A percentile compares a stretch with the other conserved stretches of the same genome.
These are phyloP conservation scores for Cryptoblepharus egeriae DNA, from an alignment of 2,797 vertebrate species.

Conservation along the genomic window DNA sequence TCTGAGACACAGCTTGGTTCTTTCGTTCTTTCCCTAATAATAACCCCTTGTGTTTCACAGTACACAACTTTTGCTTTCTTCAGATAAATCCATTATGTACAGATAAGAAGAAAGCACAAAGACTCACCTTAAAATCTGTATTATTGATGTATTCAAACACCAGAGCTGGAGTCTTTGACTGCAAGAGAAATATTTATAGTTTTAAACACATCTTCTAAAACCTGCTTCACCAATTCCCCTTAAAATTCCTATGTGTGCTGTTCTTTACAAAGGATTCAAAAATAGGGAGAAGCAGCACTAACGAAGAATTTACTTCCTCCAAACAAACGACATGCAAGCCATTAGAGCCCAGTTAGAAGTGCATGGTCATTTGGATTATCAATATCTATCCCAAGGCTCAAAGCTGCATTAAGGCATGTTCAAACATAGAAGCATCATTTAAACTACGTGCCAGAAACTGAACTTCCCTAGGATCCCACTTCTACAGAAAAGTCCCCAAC, in stretches of 20 bases:
- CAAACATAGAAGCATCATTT: neutral
- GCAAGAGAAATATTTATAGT: constrained; percentile 76
- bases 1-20: neutral
- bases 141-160: constrained; percentile 99
- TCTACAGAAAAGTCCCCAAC: neutral
- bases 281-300: neutral
- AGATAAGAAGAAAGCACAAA: constrained; percentile 22
- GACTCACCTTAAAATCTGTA: constrained; percentile 98
- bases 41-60: neutral
- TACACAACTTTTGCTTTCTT: neutral
- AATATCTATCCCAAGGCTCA: neutral
- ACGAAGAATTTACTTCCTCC: neutral
- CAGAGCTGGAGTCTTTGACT: constrained; percentile 98
- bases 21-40: neutral
- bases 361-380: neutral
- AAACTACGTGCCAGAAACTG: neutral
- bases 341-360: no score
- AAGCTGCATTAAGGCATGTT: neutral
- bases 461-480: rapidly evolving
- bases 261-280: neutral
- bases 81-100: neutral
- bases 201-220: constrained; percentile 28
- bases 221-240: constrained; percentile 4
- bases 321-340: neutral
- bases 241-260: neutral